Base-by-base conservation (phyloP, 1,140 invertebrate genomes). In the Drosophila arizonae region DNA sequence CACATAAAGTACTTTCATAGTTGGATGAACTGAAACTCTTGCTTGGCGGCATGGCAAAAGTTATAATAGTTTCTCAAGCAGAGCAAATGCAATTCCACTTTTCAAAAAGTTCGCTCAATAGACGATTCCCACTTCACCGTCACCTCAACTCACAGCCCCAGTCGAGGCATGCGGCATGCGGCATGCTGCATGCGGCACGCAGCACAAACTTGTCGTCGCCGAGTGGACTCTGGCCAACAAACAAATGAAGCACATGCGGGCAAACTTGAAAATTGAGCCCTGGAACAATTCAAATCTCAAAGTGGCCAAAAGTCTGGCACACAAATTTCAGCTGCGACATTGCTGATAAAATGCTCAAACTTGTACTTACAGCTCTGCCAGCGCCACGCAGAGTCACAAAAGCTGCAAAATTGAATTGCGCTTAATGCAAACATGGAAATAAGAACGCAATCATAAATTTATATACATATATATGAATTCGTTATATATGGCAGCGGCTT, bases 41-140 rank as follows among this genome's bases (percentile, higher is more conserved):
- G 79, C 72, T 57, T 54, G 72, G 61, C 74, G 74, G 62, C 24
- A 50, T 73, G 55, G 72, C 66, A 79, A 77, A 87, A 87, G 62
- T 87, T 87, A 87, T 87, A 87, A 87, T 87, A 87, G 82, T 87
- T 87, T 87, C 73, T 77, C 84, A 88, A 87, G 84, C 82, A 87
- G 86, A 82, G 82, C 84, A 87, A 87, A 87, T 87, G 84, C 82
- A 87, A 87, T 87, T 87, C 82, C 69, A 87, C 79, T 87, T 87
- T 78, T 73, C 69, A 73, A 86, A 87, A 87, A 87, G 72, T 87
- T 87, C 65, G 43, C 65, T 84, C 81, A 85, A 85, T 84, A 66
- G 77, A 76, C 74, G 74, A 60, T 74, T 63, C 61, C 43, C 55
- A 24, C 24, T 60, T 45, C 36, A 24, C 28, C 52, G 30, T 36